Percentiles rank a stretch among this genome's conserved stretches.
phyloP scores from a whole-genome alignment of 2,888 invertebrate genomes.

The Operophtera brumata region DNA sequence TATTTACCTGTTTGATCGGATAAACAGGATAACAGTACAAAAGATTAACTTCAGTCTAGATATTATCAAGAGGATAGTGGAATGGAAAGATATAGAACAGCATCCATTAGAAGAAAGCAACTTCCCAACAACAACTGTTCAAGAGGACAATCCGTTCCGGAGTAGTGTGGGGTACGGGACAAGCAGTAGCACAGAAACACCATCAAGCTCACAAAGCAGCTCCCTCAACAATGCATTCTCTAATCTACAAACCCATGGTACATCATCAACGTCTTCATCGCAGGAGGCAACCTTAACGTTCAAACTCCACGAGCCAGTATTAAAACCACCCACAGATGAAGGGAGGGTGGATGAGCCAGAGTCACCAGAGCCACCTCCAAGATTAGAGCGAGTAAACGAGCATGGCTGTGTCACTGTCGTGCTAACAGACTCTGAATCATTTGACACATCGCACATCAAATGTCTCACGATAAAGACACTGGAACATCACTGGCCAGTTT shows the following conservation, averaged over 20 bases:
- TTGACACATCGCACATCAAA: constrained; percentile 92
- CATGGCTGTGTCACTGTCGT: constrained; percentile 82
- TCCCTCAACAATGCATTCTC: constrained; percentile 72
- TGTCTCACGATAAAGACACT: constrained; percentile 91
- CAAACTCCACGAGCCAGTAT: constrained; percentile 67
- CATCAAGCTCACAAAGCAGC: constrained; percentile 56
- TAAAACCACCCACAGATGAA: constrained; percentile 59
- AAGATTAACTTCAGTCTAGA: constrained; percentile 92
- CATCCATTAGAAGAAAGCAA: constrained; percentile 89
- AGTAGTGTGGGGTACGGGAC: constrained; percentile 60
- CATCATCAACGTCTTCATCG: constrained; percentile 60
- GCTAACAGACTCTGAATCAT: constrained; percentile 89
- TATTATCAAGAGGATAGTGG: constrained; percentile 91
- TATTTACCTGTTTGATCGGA: constrained; percentile 83
- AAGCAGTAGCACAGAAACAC: constrained; percentile 44
- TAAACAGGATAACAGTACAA: constrained; percentile 84
- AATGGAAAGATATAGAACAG: constrained; percentile 91
- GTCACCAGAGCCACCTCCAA: constrained; percentile 60
- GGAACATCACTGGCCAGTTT: constrained; percentile 90
- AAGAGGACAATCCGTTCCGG: constrained; percentile 71
- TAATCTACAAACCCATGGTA: constrained; percentile 67
- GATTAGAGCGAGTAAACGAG: constrained; percentile 70
- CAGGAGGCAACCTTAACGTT: constrained; percentile 52
- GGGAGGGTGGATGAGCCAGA: constrained; percentile 53
- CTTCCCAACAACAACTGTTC: constrained; percentile 60